Base-by-base conservation (phyloP, 2,797 vertebrate genomes). In the Anguilla obscura region DNA sequence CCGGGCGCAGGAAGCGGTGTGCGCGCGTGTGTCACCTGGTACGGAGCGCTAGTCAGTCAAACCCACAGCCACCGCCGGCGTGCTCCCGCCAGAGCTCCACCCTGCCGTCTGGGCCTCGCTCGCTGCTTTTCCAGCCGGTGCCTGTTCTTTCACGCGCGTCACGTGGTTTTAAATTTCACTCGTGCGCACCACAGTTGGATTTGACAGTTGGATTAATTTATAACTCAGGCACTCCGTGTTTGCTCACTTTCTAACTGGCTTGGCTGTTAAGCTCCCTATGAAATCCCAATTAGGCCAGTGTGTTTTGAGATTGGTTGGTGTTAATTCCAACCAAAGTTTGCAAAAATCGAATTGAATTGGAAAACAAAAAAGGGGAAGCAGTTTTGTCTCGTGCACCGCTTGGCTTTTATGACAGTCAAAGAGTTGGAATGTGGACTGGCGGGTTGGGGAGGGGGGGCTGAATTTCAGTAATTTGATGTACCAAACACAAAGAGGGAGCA, bases 401-500 rank as follows among this genome's bases (percentile, higher is more conserved):
- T 71, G 87, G 66, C 87, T 71, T 56, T 56, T 50, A n/a, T 85
- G 82, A 21, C 63, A n/a, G 45, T 27, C 66, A 45, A 45, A 74
- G 36, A 83, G 24, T 18, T 48, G 74, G 85, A 80, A 85, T 83
- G 56, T 85, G 10, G 30, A 40, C 40, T 76, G 74, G 54, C 52
- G 82, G 80, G 56, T 16, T 54, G 24, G 50, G 10, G 48, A 4
- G 33, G 36, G 16, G 54, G 54, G 85, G 40, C 27, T 71, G 88
- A 82, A 86, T 86, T 86, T 71, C 48, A 33, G 30, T 84, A 56
- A 79, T 85, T 80, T 54, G 63, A 36, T 60, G 84, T 52, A 54
- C 82, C 87, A 40, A 88, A 40, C 87, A 88, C 69, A 86, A 86
- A 86, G 85, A 33, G 40, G 54, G 85, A 86, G 69, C 40, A 79